Conservation (phyloP, 1,140 invertebrate species). For the Choristoneura fumiferana region DNA sequence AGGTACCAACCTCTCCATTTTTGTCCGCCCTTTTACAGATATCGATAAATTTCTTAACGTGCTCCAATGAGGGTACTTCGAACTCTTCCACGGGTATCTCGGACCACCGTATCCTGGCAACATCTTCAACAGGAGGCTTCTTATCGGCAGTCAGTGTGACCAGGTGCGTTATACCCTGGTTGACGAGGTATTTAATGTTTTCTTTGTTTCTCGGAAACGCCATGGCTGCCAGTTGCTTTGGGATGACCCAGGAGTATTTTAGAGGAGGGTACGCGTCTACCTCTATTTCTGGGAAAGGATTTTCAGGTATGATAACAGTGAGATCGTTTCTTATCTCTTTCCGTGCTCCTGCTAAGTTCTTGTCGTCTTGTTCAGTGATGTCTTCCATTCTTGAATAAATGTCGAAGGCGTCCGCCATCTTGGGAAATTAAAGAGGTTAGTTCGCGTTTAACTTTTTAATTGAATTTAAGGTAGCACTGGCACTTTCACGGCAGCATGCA, state of each 20-base stretch:
- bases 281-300: conserved; percentile 72
- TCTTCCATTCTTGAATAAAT: conserved; percentile 62
- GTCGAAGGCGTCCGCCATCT: conserved; percentile 57
- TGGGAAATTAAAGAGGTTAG: conserved; percentile 31
- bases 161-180: conserved; percentile 74
- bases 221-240: conserved; percentile 81
- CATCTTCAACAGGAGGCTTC: conserved; percentile 77
- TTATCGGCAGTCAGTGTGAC: conserved; percentile 82
- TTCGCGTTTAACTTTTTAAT: conserved; percentile 23
- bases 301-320: conserved; percentile 68
- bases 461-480: conserved; percentile 35
- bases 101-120: conserved; percentile 76
- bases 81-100: conserved; percentile 83
- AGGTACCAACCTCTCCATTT: conserved; percentile 66
- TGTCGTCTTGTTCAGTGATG: conserved; percentile 69
- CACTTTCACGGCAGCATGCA: conserved; percentile 40
- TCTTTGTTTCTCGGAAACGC: conserved; percentile 75
- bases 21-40: conserved; percentile 76
- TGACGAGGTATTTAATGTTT: conserved; percentile 68
- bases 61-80: conserved; percentile 79
- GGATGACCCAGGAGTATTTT: conserved; percentile 82
- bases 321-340: conserved; percentile 66
- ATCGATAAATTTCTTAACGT: conserved; percentile 82
- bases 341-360: conserved; percentile 58
- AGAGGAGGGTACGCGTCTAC: conserved; percentile 77